Percentiles rank a stretch among this genome's conserved stretches.
These are phyloP conservation scores for Vulpes vulpes DNA, from an alignment of 2,113 vertebrate genomes.

Conservation along the genomic window DNA sequence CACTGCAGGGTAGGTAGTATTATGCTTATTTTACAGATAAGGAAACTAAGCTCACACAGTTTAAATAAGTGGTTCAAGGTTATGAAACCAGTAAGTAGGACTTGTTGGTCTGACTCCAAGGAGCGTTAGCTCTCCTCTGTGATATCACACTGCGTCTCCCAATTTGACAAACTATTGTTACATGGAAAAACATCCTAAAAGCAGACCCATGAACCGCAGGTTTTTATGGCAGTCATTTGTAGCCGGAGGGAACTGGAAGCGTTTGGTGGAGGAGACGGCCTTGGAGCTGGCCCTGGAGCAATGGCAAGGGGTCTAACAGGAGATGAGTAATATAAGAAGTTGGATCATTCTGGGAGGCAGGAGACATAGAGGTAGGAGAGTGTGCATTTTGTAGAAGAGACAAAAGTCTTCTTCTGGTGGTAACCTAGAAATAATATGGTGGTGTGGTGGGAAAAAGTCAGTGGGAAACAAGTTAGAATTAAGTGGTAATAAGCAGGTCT, in stretches of 20 bases:
- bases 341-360: background rate
- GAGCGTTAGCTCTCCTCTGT: background rate
- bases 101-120: background rate
- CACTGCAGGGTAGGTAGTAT: background rate
- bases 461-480: background rate
- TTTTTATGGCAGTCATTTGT: background rate
- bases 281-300: background rate
- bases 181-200: background rate
- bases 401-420: background rate
- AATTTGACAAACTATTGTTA: background rate
- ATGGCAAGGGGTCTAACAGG: background rate
- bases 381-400: background rate
- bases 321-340: background rate
- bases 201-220: background rate
- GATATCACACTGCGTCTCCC: background rate
- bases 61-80: background rate
- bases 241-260: background rate
- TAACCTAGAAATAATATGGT: background rate
- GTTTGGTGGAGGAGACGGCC: background rate
- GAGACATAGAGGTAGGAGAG: background rate
- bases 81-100: slow-evolving; percentile 24
- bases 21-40: slow-evolving; percentile 22
- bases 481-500: background rate
- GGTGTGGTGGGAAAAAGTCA: background rate
- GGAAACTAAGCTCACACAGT: background rate